A percentile compares a stretch with the other conserved stretches of the same genome.
These are phyloP conservation scores for Euborellia annulipes DNA, from an alignment of 1,140 invertebrate species.

Conservation along the genomic window DNA sequence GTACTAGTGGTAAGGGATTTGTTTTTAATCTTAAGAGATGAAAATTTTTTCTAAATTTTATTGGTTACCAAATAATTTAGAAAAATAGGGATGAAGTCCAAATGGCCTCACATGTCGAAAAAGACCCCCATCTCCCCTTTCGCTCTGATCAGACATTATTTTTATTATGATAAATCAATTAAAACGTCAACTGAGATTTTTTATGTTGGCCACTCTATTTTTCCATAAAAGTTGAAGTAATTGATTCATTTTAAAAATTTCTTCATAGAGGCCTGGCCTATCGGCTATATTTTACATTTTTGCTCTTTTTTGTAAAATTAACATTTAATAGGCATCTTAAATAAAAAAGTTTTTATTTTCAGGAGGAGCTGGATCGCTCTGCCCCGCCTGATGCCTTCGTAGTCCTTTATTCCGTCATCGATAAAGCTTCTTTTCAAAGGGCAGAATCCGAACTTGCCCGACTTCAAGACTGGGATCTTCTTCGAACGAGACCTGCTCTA, in stretches of 20 bases:
- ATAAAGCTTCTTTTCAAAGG: constrained; percentile 71
- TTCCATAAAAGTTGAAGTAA: not conserved
- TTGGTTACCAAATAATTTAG: too few species aligned
- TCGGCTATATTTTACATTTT: too few species aligned
- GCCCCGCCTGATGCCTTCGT: constrained; percentile 68
- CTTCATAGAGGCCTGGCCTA: not conserved
- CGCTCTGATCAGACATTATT: too few species aligned
- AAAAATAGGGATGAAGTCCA: too few species aligned
- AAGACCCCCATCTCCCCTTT: too few species aligned
- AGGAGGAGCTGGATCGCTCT: constrained; percentile 57
- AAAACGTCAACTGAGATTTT: not conserved
- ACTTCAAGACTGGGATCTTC: constrained; percentile 57
- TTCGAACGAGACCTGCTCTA: constrained; percentile 59
- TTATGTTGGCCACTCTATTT: not conserved
- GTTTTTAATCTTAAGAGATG: too few species aligned
- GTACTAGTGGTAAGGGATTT: too few species aligned
- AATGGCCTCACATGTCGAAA: too few species aligned
- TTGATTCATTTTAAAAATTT: constrained; percentile 2
- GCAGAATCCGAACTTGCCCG: constrained; percentile 58
- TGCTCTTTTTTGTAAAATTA: too few species aligned
- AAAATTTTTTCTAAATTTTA: too few species aligned
- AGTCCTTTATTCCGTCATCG: constrained; percentile 79
- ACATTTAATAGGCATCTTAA: not conserved
- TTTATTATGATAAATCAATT: not conserved
- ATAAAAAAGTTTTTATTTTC: constrained; percentile 5